Evolutionary conservation across 2,113 vertebrate genomes (phyloP).

Genomic region (Asarcornis scutulata): DNA sequence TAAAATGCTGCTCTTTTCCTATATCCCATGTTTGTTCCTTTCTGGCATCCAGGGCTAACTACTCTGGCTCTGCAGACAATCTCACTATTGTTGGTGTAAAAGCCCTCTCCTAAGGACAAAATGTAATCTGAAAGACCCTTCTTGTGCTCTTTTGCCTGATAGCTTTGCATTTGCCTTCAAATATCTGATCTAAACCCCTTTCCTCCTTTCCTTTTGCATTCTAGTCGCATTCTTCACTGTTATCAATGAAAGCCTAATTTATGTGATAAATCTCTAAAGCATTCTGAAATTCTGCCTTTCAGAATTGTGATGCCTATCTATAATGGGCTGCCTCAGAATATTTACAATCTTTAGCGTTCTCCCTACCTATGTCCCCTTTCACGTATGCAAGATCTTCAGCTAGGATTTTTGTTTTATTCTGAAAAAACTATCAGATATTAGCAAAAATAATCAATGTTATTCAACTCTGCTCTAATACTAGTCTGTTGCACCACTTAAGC

Average conservation of each 20-base stretch:
- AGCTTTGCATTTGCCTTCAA: neutral
- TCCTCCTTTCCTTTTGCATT: neutral
- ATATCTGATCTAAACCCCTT: neutral
- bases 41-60: neutral
- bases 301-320: neutral
- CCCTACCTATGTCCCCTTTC: neutral
- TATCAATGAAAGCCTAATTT: neutral
- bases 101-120: constrained; percentile 24
- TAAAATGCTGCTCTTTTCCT: constrained; percentile 3
- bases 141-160: constrained; percentile 23
- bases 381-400: fast-evolving
- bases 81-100: neutral
- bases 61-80: constrained; percentile 5
- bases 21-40: neutral
- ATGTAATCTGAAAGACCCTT: constrained; percentile 6
- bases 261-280: neutral
- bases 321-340: neutral
- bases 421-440: neutral
- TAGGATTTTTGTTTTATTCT: fast-evolving
- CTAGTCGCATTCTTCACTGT: neutral
- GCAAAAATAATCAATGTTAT: neutral
- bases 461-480: neutral
- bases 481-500: neutral
- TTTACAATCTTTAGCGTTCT: neutral
- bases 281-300: neutral